Evolutionary conservation across 53 echinoderm and acorn worm genomes (phyloP).

Genomic region (Holothuria leucospilota): DNA sequence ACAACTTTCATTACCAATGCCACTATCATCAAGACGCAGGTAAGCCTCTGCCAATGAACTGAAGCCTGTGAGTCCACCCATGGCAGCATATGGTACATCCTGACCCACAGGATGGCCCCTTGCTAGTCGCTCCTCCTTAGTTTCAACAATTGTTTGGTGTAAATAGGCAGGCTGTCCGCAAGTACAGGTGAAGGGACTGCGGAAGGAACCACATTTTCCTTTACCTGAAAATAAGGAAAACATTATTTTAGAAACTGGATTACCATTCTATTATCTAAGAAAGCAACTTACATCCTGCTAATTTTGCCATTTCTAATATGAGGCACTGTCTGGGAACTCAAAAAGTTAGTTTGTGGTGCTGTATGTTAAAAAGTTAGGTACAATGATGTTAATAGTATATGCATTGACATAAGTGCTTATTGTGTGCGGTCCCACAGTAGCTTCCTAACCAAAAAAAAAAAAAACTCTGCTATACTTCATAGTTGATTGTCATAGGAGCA

Average conservation of each 20-base stretch:
- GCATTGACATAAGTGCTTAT: too few relatives aligned
- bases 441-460: too few relatives aligned
- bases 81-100: conserved; percentile 95
- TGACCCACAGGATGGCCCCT: conserved; percentile 96
- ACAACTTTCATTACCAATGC: conserved; percentile 64
- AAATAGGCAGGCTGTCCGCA: conserved; percentile 93
- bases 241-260: background rate
- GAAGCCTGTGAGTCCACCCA: conserved; percentile 97
- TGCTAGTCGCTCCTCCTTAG: conserved; percentile 87
- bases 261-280: too few relatives aligned
- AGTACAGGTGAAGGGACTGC: conserved; percentile 89
- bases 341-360: too few relatives aligned
- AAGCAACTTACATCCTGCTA: too few relatives aligned
- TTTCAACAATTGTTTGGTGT: conserved; percentile 91
- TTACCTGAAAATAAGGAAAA: conserved; percentile 59
- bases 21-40: conserved; percentile 91
- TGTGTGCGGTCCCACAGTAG: too few relatives aligned
- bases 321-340: too few relatives aligned
- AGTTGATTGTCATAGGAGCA: too few relatives aligned
- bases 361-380: too few relatives aligned
- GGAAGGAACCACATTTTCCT: conserved; percentile 88
- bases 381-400: too few relatives aligned
- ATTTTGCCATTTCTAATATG: too few relatives aligned
- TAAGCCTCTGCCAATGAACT: conserved; percentile 96
- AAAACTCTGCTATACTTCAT: too few relatives aligned